Base-by-base conservation (phyloP, 2,888 invertebrate species). In the Amphimallon solstitiale region DNA sequence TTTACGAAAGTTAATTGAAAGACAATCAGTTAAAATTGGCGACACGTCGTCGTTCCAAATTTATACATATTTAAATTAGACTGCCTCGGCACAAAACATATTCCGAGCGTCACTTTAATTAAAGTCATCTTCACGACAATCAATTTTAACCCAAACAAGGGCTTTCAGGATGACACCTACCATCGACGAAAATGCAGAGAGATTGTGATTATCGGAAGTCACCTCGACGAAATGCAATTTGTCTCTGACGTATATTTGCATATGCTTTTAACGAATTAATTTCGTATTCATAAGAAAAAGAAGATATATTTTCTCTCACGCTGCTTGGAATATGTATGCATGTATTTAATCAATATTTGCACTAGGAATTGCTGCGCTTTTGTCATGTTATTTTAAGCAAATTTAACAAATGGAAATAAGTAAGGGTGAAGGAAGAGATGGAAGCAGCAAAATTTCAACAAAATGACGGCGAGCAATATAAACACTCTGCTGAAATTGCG, bases 51-150 rank as follows among this genome's bases (percentile, higher is more conserved):
- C 7, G 34, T 23, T 34, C 35, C 35, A 51, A 51, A 51, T 51
- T 51, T 51, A 51, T 35, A 51, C 51, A 51, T 51, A 51, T 51
- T 51, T 35, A 51, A 51, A 51, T 51, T 51, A 51, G 51, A 51
- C 14, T 51, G 51, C n/a, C 35, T 34, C 35, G 51, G 51, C 35
- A 17, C 35, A 51, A 51, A 51, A 51, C 51, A 51, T 51, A 51
- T 51, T 51, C 51, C 17, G 35, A 51, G 35, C 51, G 35, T 51
- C 17, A 34, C 51, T 37, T 51, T 51, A 51, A 51, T 51, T 51
- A 51, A 51, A 51, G 37, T 17, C 51, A 51, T 51, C 51, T 34
- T 51, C 35, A 10, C 51, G 51, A 51, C 51, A 51, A 51, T 51
- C 51, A 51, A 51, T 51, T 51, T 51, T 10, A 35, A 23, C 35